Percentiles rank a stretch among this genome's conserved stretches.
Conservation (phyloP, 2,888 invertebrate genomes). For the Drepanosiphum platanoidis region DNA sequence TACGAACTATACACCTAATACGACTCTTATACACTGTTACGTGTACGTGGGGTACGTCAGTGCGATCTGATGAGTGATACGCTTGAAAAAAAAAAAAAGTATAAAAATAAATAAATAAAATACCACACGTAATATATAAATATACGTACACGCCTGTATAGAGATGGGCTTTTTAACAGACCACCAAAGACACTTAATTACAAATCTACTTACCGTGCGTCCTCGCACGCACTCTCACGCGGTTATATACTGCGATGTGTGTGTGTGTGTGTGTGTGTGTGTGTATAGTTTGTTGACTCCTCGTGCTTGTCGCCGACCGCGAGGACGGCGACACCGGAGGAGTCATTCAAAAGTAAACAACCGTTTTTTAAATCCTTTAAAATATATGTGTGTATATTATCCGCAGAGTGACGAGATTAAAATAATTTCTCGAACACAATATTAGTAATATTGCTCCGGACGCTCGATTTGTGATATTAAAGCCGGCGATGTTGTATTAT, state of each 20-base stretch:
- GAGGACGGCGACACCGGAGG: not conserved
- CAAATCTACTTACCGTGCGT: slow-evolving; percentile 1
- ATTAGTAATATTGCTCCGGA: not conserved
- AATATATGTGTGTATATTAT: no score
- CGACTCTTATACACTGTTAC: not conserved
- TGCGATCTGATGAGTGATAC: slow-evolving; percentile 29
- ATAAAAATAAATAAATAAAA: no score
- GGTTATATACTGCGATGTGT: not conserved
- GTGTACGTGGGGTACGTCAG: slow-evolving; percentile 12
- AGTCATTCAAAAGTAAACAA: not conserved
- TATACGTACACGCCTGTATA: not conserved
- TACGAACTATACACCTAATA: not conserved
- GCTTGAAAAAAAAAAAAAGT: not conserved
- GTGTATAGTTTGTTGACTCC: slow-evolving; percentile 2
- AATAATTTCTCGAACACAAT: slow-evolving; percentile 20
- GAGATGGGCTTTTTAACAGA: slow-evolving; percentile 23
- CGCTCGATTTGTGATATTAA: not conserved
- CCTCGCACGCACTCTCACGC: slow-evolving; percentile 1
- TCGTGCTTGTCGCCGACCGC: not conserved
- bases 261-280: not conserved
- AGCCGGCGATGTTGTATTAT: not conserved
- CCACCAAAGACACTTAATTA: slow-evolving; percentile 50
- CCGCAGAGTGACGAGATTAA: not conserved
- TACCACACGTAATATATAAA: not conserved
- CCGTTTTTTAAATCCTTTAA: slow-evolving; percentile 24